These are phyloP conservation scores for Centropyge bicolor DNA, from an alignment of 2,797 vertebrate species.

Conservation along the genomic window DNA sequence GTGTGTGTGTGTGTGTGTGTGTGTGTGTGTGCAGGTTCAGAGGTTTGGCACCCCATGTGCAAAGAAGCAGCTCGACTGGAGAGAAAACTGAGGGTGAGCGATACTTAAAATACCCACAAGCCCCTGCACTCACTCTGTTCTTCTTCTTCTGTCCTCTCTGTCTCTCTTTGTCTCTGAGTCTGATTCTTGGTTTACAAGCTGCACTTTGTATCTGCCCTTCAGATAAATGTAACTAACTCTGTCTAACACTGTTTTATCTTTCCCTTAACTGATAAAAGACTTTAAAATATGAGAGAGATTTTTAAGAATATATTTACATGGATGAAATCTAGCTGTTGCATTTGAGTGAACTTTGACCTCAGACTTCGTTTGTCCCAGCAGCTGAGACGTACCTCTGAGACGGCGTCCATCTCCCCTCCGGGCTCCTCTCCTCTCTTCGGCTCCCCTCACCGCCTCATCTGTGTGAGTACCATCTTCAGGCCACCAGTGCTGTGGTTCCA, in stretches of 20 bases:
- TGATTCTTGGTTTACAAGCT: constrained; percentile 27
- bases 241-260: neutral
- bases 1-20: constrained; percentile 18
- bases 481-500: neutral
- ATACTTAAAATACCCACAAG: constrained; percentile 53
- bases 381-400: constrained; percentile 94
- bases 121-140: constrained; percentile 11
- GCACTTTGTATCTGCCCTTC: neutral
- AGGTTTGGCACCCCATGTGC: constrained; percentile 98
- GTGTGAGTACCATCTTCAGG: constrained; percentile 86
- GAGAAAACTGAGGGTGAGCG: constrained; percentile 94
- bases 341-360: constrained; percentile 10
- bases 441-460: constrained; percentile 94
- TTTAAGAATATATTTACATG: neutral
- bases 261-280: neutral
- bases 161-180: constrained; percentile 7
- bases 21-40: constrained; percentile 87
- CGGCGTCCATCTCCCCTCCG: constrained; percentile 92
- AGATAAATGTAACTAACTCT: neutral
- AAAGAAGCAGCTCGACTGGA: constrained; percentile 94
- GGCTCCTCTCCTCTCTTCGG: constrained; percentile 92
- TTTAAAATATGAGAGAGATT: neutral
- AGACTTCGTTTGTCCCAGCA: constrained; percentile 69
- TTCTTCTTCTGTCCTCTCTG: constrained; percentile 28
- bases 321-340: neutral